Base-by-base conservation (phyloP, 2,113 vertebrate species). In the Nesogale talazaci region DNA sequence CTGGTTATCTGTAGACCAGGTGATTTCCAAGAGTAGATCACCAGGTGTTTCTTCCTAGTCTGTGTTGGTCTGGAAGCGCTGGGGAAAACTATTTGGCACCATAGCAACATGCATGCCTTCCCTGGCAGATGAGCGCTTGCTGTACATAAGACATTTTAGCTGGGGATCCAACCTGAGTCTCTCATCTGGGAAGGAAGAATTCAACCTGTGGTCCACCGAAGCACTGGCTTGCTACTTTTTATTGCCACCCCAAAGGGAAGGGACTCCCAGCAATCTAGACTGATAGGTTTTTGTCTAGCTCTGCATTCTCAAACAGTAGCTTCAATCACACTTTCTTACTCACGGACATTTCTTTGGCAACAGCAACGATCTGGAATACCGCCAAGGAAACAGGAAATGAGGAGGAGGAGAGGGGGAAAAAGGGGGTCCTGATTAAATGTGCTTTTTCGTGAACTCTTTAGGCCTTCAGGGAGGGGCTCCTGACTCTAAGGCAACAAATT, bases 321-420 rank as follows among this genome's bases (percentile, higher is more conserved):
- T 90, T 70, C 46, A 52, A 76, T 88, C 61, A 70, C 2, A 65
- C 74, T 88, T 94, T 69, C 77, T 82, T 79, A 90, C 76, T 87
- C 40, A 81, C 1, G 85, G 70, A 65, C 12, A 29, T 69, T 63
- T 89, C 84, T 90, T 83, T 92, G 89, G 59, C n/a, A 83, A 91
- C 2, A 63, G 25, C 42, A n/a, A 83, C n/a, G 59, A 56, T 56
- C 34, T 94, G 91, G 77, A 92, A 82, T 16, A 11, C 31, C 75
- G 70, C 65, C 89, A 96, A 86, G 83, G 34, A 80, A 69, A 7
- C 36, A 92, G 75, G 83, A 70, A 79, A 2, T 78, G 34, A 75
- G 46, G 46, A 52, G 46, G 46, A 6, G 46, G 46, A 52, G 46
- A 10, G n/a, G 1, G 2, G n/a, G 1, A 2, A 2, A 29, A 19